Evolutionary conservation across 2,888 invertebrate genomes (phyloP), one percentile per base, ranked within the genome.

Genomic region (Erpobdella octoculata): DNA sequence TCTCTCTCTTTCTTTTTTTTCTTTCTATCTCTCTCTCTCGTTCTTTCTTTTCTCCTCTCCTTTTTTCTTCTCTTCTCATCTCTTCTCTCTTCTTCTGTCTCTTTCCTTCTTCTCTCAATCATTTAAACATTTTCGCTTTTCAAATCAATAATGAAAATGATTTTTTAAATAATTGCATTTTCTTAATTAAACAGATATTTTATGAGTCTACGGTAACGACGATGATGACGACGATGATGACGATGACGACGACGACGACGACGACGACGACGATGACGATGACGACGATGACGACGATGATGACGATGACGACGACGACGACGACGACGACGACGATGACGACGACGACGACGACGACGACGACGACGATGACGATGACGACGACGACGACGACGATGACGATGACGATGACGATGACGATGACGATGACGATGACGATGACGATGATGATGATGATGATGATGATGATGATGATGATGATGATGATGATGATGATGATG

Each of bases 291-390:
- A 69, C 53, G 69, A 69, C 38, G 53, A 69, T 69, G 53, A 88
- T 80, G 85, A 33, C 9, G 35, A 25, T n/a, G 37, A 69, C 62
- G 70, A 70, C 62, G 70, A 70, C 62, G 70, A 70, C 38, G 70
- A 70, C 61, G 61, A 38, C 66, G 71, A 88, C 80, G 85, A 33
- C n/a, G 35, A 25, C 8, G 37, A 76, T 70, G 70, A 70, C 62
- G 70, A 70, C 62, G 70, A 70, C 38, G 70, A 70, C 61, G 61
- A 38, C 66, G 71, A 64, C 33, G 77, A 76, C 28, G 76, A 76
- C 64, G 74, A 76, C 6, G 77, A 73, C 36, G 74, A 74, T 71
- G 76, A 76, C 53, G 75, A 72, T 70, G 70, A 70, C 62, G 70
- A 70, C 48, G 70, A 70, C 38, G 70, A 70, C 61, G 61, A 38